Evolutionary conservation across 1,140 invertebrate species (phyloP).

Genomic region (Drosophila kurseongensis): DNA sequence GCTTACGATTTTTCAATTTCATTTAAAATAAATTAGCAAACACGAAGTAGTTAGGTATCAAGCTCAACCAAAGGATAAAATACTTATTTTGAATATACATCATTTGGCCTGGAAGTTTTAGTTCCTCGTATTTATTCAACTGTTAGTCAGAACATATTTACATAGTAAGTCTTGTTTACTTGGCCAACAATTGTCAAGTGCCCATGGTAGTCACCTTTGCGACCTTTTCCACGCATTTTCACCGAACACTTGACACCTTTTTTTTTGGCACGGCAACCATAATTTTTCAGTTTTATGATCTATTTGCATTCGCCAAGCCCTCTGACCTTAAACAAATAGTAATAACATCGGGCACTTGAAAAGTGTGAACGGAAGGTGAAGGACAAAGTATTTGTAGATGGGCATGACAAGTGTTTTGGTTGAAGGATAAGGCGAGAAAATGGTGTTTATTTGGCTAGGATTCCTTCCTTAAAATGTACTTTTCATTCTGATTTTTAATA

Average conservation of each 20-base stretch:
- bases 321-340: slow-evolving; percentile 58
- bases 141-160: slow-evolving; percentile 24
- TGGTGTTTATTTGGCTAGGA: slow-evolving; percentile 5
- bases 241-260: slow-evolving; percentile 63
- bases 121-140: slow-evolving; percentile 37
- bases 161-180: slow-evolving; percentile 22
- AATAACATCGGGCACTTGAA: slow-evolving; percentile 39
- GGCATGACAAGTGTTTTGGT: slow-evolving; percentile 15
- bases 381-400: neutral
- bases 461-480: too few species aligned
- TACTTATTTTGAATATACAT: neutral
- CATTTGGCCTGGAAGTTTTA: neutral
- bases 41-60: neutral
- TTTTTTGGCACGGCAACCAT: slow-evolving; percentile 38
- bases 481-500: neutral
- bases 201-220: slow-evolving; percentile 18
- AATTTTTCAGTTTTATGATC: slow-evolving; percentile 55
- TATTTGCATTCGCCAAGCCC: slow-evolving; percentile 60
- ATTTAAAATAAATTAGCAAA: neutral
- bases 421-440: neutral
- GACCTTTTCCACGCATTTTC: slow-evolving; percentile 63
- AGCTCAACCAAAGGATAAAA: neutral
- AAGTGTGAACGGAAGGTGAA: slow-evolving; percentile 26
- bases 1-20: neutral
- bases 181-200: slow-evolving; percentile 31